Evolutionary conservation across 2,797 vertebrate species (phyloP), one percentile per base, ranked within the genome.

Genomic region (Bradypodion ventrale): DNA sequence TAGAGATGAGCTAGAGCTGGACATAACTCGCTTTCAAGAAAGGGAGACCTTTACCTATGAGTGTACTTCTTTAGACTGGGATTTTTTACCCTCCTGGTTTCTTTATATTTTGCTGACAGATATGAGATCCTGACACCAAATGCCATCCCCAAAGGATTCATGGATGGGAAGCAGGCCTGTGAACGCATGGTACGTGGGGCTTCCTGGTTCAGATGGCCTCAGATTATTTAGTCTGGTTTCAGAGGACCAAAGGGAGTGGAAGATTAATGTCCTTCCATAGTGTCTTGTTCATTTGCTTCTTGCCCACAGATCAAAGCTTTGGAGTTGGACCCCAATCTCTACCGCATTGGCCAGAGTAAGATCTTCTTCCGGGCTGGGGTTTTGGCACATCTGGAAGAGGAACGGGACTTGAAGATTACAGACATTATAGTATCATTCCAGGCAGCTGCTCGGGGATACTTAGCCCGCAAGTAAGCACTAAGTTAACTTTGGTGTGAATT

Each of bases 121-220:
- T 99, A 99, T 15, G 98, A 99, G 93, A 99, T 99, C 93, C 97
- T 99, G 66, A 99, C 98, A 49, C 98, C 98, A 59, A 99, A 99
- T 37, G 97, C 98, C 25, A 99, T 99, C 87, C 98, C 98, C 16
- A 99, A 99, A 78, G 98, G 98, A 5, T 99, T 99, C 92, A 99
- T 99, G 98, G 98, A 99, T 83, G 98, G 98, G 25, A 99, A 99
- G 83, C 98, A 99, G 89, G 98, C 98, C 84, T 99, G 98, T 91
- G 98, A 99, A 83, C 96, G 98, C 70, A 99, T 99, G 98, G 98
- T 99, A 94, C 92, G 94, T 85, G 49, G 5, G 42, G 19, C 12
- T 73, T 7, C 2, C 5, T 6, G 49, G 62, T 5, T 12, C 46
- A n/a, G 32, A 52, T 12, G 35, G 8, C 7, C 13, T 52, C 42